These are phyloP conservation scores for Arenicola marina DNA, from an alignment of 2,888 invertebrate genomes.

Conservation along the genomic window DNA sequence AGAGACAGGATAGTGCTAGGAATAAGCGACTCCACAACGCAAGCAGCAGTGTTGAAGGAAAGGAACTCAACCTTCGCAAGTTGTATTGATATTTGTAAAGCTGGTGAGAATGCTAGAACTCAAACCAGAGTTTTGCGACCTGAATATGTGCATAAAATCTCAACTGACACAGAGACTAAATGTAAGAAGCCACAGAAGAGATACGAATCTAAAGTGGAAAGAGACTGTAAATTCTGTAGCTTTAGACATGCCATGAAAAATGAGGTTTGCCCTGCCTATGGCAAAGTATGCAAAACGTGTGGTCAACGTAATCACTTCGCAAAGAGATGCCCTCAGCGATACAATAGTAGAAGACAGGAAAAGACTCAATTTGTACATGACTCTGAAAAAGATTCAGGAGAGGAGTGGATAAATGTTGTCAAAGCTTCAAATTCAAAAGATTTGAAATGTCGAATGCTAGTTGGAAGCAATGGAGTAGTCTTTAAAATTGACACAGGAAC, in stretches of 20 bases:
- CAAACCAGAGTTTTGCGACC: conserved; percentile 1
- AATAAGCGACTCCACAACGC: conserved; percentile 10
- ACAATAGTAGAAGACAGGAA: neutral
- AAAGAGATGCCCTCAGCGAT: neutral
- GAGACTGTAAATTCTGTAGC: conserved; percentile 14
- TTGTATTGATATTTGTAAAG: conserved; percentile 3
- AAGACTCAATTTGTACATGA: neutral
- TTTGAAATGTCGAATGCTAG: conserved; percentile 7
- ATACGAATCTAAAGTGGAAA: neutral
- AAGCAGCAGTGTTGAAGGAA: conserved; percentile 8
- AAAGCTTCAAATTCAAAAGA: neutral
- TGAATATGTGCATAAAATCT: conserved; percentile 7
- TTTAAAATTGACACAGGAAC: too few species aligned
- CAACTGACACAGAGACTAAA: neutral
- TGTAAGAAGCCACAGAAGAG: neutral
- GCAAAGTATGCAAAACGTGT: conserved; percentile 5
- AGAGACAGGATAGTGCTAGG: conserved; percentile 24
- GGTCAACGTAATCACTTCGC: conserved; percentile 9
- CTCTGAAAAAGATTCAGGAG: too few species aligned
- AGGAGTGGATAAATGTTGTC: neutral
- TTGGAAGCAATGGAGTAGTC: conserved; percentile 2
- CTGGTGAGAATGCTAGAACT: conserved; percentile 7
- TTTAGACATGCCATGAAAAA: conserved; percentile 4
- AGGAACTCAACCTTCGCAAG: conserved; percentile 6
- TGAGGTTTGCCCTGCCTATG: conserved; percentile 14